Conservation (phyloP, 2,888 invertebrate genomes). For the Mayetiola destructor region DNA sequence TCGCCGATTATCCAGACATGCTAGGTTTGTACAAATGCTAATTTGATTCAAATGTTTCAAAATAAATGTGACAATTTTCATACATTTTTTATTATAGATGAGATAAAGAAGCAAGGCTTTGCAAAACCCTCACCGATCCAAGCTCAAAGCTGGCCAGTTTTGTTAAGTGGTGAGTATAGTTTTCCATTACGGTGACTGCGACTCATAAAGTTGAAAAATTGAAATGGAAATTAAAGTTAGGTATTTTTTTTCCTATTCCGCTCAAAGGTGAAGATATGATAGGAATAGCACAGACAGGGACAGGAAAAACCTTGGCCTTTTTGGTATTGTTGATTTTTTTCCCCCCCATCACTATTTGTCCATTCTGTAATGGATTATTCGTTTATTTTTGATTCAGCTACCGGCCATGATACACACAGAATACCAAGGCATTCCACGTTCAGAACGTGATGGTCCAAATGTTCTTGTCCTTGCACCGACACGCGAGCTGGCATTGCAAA, state of each 20-base stretch:
- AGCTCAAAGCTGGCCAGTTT: conserved; percentile 86
- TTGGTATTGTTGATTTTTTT: no score
- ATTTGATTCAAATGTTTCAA: background rate
- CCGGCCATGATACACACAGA: conserved; percentile 91
- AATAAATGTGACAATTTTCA: background rate
- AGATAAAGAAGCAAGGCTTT: conserved; percentile 71
- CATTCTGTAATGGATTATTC: no score
- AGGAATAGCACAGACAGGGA: conserved; percentile 91
- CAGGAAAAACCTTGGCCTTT: conserved; percentile 37
- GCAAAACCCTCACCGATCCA: conserved; percentile 79
- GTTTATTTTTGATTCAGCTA: conserved; percentile 76
- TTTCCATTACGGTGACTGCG: no score
- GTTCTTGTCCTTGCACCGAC: conserved; percentile 85
- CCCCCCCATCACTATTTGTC: no score
- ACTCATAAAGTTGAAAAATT: no score
- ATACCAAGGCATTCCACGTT: conserved; percentile 57
- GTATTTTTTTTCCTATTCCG: no score
- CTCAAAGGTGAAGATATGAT: conserved; percentile 80
- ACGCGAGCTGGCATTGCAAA: conserved; percentile 82
- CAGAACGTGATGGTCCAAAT: conserved; percentile 61
- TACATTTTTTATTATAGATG: conserved; percentile 24
- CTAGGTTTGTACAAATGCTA: no score
- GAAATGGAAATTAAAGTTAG: no score
- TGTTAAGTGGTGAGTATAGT: no score
- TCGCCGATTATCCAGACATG: conserved; percentile 67